Base-by-base conservation (phyloP, 2,113 vertebrate species). In the Hypocryptadius cinnamomeus region DNA sequence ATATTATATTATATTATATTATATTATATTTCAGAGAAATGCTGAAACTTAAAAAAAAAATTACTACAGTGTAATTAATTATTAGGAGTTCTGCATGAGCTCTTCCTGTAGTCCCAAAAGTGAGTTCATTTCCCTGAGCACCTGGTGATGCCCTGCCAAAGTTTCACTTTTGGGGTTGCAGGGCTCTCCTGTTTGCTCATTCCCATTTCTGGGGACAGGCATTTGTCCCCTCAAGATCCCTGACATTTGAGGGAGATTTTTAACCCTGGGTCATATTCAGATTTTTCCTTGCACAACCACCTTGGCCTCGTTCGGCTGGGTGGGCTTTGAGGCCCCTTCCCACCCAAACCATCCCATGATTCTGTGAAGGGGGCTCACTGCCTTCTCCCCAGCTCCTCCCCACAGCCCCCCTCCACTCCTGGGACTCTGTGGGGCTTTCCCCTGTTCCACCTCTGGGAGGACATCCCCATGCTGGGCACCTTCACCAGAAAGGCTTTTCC, bases 341-440 rank as follows among this genome's bases (percentile, higher is more conserved):
- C 14, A 50, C 48, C 48, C 48, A 15, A 50, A 50, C 48, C 48
- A 40, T 15, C 5, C 51, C 20, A 5, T 3, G 16, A 33, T 33
- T 28, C 59, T 31, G 3, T 10, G 11, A 6, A 42, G 37, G 21
- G 21, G 27, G 27, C 39, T 42, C 51, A 3, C 16, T 33, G 50
- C 30, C 30, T 20, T 20, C 50, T 72, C 37, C 50, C 35, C 51
- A 56, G 39, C 17, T 27, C 30, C 40, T 59, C 53, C 42, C 19
- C 54, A 30, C 25, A 47, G 54, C 54, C 42, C 33, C 33, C 4
- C 13, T 6, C 33, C 71, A 4, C 10, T 14, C 54, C 42, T 10
- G 56, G 9, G 27, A 16, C 5, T n/a, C 64, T 0, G 0, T 11
- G 12, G 71, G 30, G 37, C 11, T 65, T 24, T 5, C 20, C 13